Evolutionary conservation across 2,888 invertebrate species (phyloP).

Genomic region (Drosophila paramelanica): DNA sequence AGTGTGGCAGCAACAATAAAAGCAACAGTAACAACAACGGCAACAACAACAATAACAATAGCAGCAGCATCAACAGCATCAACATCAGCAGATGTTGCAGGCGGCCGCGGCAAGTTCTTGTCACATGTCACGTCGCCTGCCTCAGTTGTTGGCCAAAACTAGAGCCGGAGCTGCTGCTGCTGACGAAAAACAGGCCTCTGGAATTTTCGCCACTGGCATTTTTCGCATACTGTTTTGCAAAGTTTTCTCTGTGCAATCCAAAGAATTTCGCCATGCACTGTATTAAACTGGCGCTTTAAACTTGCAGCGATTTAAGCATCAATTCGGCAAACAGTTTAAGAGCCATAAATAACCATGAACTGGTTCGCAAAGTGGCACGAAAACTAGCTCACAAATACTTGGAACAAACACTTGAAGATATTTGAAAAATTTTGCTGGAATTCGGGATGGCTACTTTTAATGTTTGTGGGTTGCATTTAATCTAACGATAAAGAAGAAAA

Average conservation of each 20-base stretch:
- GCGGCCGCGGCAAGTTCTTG: slow-evolving; percentile 76
- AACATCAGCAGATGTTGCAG: slow-evolving; percentile 67
- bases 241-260: slow-evolving; percentile 35
- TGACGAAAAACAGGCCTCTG: slow-evolving; percentile 52
- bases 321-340: neutral
- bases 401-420: neutral
- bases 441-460: too few species aligned
- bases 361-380: neutral
- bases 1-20: slow-evolving; percentile 28
- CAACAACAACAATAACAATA: slow-evolving; percentile 26
- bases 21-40: slow-evolving; percentile 27
- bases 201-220: slow-evolving; percentile 43
- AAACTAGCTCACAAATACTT: neutral
- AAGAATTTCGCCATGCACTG: slow-evolving; percentile 31
- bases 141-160: slow-evolving; percentile 21
- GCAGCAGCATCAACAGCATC: slow-evolving; percentile 9
- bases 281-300: slow-evolving; percentile 44
- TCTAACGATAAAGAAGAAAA: too few species aligned
- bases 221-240: slow-evolving; percentile 43
- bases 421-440: neutral
- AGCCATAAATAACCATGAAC: slow-evolving; percentile 1
- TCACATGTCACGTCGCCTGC: slow-evolving; percentile 77
- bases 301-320: slow-evolving; percentile 1
- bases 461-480: too few species aligned
- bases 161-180: slow-evolving; percentile 9